Base-by-base conservation (phyloP, 2,797 vertebrate genomes). In the Semaprochilodus insignis region DNA sequence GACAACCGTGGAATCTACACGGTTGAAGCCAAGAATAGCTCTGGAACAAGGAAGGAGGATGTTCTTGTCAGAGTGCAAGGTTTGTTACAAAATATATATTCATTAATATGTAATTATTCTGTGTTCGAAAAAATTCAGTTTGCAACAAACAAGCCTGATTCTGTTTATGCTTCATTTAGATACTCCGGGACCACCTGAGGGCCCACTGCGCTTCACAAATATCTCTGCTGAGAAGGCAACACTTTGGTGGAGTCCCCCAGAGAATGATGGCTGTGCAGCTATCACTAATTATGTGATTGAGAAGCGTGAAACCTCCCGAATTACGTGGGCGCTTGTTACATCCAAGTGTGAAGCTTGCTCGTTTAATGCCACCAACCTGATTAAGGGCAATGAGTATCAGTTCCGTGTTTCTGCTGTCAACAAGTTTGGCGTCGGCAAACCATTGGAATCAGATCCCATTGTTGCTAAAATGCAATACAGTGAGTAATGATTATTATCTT, bases 341-440 rank as follows among this genome's bases (percentile, higher is more conserved):
- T 97, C 99, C 86, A 96, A 97, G 75, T 98, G 97, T 88, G 97
- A 99, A 95, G 97, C 96, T 63, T 99, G 95, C 87, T 99, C 96
- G 85, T 98, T 95, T 82, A 96, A 95, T 17, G 97, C 96, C 83
- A 93, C 93, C 80, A 99, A 97, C 90, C 93, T 99, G 85, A 99
- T 99, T 89, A 98, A 96, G 66, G 97, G 97, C 92, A 99, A 99
- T 51, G 98, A 99, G 86, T 99, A 99, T 89, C 98, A 99, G 85
- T 99, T 99, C 96, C 97, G 98, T 90, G 91, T 99, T 85, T 99
- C 97, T 90, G 97, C 98, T 84, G 96, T 96, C 87, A 99, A 99
- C 91, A 99, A 96, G 90, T 98, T 97, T 92, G 98, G 98, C 85
- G 96, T 96, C 74, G 97, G 98, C 81, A 97, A 95, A 92, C 94